Conservation (phyloP, 2,797 vertebrate species). For the Oreortyx pictus region DNA sequence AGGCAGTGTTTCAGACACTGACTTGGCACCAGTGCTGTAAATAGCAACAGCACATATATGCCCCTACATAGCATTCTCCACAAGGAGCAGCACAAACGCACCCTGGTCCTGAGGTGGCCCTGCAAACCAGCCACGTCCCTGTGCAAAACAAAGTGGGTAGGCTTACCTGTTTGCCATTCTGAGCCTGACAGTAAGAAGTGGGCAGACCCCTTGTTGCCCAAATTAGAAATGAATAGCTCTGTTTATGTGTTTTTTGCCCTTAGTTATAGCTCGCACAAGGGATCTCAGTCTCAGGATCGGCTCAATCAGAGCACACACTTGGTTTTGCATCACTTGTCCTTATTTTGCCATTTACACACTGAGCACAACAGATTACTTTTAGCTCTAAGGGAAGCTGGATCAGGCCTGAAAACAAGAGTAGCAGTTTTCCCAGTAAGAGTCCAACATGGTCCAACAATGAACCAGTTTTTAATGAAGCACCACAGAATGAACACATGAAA, state of each 20-base stretch:
- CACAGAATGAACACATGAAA: neutral
- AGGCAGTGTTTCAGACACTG: constrained; percentile 19
- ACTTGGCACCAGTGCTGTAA: constrained; percentile 34
- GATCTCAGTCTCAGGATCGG: neutral
- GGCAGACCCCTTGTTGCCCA: neutral
- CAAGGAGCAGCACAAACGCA: neutral
- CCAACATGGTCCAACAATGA: neutral
- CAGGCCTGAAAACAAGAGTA: neutral
- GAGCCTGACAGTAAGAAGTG: constrained; percentile 1
- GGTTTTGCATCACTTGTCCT: neutral
- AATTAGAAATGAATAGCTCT: constrained; percentile 32
- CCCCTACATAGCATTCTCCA: constrained; percentile 38
- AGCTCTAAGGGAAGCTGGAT: neutral
- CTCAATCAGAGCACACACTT: neutral
- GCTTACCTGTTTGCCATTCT: constrained; percentile 6
- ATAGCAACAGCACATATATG: constrained; percentile 33
- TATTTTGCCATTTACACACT: neutral
- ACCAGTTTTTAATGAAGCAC: constrained; percentile 7
- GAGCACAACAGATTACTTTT: neutral
- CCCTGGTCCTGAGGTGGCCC: neutral
- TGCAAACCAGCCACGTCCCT: constrained; percentile 9
- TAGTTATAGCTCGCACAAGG: neutral
- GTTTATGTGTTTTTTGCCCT: neutral
- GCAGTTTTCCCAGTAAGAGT: neutral
- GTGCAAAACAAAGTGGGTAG: neutral